Conservation (phyloP, 2,888 invertebrate species). For the Hesperia comma region DNA sequence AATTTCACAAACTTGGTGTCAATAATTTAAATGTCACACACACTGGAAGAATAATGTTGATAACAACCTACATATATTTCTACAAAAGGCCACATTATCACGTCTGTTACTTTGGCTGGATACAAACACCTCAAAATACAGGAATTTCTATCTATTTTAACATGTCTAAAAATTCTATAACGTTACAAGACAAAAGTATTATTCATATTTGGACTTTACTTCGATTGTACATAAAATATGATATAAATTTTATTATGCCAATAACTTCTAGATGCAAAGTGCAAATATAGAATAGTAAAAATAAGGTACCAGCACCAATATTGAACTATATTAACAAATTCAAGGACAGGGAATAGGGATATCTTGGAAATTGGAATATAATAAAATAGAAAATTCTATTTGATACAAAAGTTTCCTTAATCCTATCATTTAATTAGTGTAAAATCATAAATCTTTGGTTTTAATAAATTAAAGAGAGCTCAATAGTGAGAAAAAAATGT, state of each 20-base stretch:
- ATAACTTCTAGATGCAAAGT: background rate
- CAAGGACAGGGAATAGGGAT: background rate
- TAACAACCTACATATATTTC: slow-evolving; percentile 39
- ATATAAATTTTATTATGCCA: slow-evolving; percentile 4
- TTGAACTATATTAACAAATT: slow-evolving; percentile 6
- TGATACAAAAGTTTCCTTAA: background rate
- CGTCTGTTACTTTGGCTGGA: slow-evolving; percentile 47
- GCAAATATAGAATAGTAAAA: slow-evolving; percentile 6
- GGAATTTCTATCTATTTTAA: slow-evolving; percentile 10
- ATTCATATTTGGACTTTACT: background rate
- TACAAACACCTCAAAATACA: slow-evolving; percentile 33
- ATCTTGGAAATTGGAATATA: background rate
- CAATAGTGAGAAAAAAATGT: background rate
- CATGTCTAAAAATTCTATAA: slow-evolving; percentile 10
- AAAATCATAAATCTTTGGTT: background rate
- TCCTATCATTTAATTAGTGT: background rate
- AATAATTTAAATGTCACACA: slow-evolving; percentile 46
- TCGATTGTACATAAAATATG: slow-evolving; percentile 20
- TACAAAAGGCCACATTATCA: slow-evolving; percentile 78
- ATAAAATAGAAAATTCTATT: background rate
- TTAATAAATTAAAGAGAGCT: background rate
- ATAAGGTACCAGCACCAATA: slow-evolving; percentile 27
- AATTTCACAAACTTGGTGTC: slow-evolving; percentile 28
- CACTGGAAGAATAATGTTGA: slow-evolving; percentile 64
- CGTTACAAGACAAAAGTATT: slow-evolving; percentile 2